Evolutionary conservation across 1,140 invertebrate species (phyloP).

Genomic region (Hyphantria cunea): DNA sequence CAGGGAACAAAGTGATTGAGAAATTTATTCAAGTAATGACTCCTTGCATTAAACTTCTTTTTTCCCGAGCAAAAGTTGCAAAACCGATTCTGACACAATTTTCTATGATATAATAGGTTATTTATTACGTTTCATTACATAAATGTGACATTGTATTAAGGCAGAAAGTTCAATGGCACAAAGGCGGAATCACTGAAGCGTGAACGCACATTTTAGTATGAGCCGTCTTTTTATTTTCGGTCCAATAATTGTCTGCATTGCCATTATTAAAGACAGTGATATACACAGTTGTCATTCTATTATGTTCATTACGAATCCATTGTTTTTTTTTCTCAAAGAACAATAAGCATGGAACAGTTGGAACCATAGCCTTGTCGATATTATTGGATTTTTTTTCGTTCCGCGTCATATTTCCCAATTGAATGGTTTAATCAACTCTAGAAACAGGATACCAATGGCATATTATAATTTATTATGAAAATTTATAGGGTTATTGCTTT

Average conservation of each 20-base stretch:
- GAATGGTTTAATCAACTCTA: conserved; percentile 3
- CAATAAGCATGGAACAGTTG: background rate
- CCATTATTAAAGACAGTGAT: conserved; percentile 2
- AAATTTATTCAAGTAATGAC: conserved; percentile 8
- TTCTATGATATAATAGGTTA: conserved; percentile 17
- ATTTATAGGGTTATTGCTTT: no score
- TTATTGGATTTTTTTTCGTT: background rate
- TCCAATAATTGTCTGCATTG: conserved; percentile 7
- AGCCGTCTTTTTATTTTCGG: conserved; percentile 9
- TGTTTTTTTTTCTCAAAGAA: background rate
- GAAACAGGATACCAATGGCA: background rate
- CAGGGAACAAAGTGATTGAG: conserved; percentile 7
- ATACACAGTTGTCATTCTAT: conserved; percentile 16
- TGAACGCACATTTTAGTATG: conserved; percentile 21
- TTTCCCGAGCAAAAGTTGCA: conserved; percentile 12
- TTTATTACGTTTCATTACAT: conserved; percentile 34
- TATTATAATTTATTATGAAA: no score
- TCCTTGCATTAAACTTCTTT: conserved; percentile 1
- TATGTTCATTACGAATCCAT: background rate
- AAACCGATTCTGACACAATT: conserved; percentile 25
- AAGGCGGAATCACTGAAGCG: conserved; percentile 14
- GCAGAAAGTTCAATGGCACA: conserved; percentile 35
- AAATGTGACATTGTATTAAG: conserved; percentile 33
- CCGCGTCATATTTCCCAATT: background rate
- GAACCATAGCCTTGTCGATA: background rate